Percentiles rank a stretch among this genome's conserved stretches.
Evolutionary conservation across 1,140 invertebrate species (phyloP).

Genomic region (Pogonomyrmex californicus): DNA sequence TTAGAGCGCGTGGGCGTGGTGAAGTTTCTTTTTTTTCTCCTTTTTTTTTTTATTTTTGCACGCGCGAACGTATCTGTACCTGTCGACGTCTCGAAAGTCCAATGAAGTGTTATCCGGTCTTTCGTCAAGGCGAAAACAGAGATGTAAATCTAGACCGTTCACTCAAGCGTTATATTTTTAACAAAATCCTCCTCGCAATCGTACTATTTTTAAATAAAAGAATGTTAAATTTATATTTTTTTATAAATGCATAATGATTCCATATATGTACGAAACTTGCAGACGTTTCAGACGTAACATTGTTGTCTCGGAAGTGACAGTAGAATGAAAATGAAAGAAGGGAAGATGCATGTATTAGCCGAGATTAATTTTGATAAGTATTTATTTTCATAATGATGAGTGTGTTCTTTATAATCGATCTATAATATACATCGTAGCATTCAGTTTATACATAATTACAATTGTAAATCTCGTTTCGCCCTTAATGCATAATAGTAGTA

Average conservation of each 20-base stretch:
- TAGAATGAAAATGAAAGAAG: neutral
- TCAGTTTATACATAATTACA: slow-evolving; percentile 87
- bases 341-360: neutral
- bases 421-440: slow-evolving; percentile 88
- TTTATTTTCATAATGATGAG: slow-evolving; percentile 87
- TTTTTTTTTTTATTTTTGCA: slow-evolving; percentile 71
- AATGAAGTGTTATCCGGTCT: slow-evolving; percentile 21
- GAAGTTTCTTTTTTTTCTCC: slow-evolving; percentile 49
- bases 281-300: neutral
- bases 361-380: slow-evolving; percentile 84
- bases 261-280: neutral
- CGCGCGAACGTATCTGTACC: slow-evolving; percentile 41
- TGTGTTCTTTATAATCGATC: slow-evolving; percentile 87
- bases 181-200: neutral
- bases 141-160: slow-evolving; percentile 15
- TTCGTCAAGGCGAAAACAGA: slow-evolving; percentile 35
- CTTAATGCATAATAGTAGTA: slow-evolving; percentile 82
- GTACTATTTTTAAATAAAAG: neutral
- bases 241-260: neutral
- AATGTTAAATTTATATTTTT: slow-evolving; percentile 1
- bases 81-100: slow-evolving; percentile 6
- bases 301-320: neutral
- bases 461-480: slow-evolving; percentile 83
- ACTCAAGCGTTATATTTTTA: neutral
- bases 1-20: slow-evolving; percentile 80